Evolutionary conservation across 1,140 invertebrate genomes (phyloP).

Genomic region (Phymorhynchus buccinoides): DNA sequence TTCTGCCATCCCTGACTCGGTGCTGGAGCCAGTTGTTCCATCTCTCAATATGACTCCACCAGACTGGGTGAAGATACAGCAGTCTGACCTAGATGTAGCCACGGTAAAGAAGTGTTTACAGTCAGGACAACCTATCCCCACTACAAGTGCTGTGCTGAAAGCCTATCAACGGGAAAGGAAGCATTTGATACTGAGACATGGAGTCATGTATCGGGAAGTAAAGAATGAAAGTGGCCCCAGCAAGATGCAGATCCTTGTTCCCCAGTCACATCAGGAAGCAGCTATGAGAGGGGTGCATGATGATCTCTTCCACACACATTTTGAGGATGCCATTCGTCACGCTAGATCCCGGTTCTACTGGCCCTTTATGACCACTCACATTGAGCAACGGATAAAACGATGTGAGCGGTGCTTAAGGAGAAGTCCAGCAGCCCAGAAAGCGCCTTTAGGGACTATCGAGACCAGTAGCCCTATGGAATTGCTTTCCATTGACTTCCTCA

Average conservation of each 20-base stretch:
- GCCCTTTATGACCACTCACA: slow-evolving; percentile 12
- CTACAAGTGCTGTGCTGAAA: not conserved
- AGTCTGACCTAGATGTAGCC: not conserved
- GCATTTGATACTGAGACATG: not conserved
- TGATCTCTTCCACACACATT: slow-evolving; percentile 27
- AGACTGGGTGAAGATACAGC: not conserved
- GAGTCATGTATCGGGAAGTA: not conserved
- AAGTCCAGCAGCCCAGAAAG: not conserved
- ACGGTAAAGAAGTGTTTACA: not conserved
- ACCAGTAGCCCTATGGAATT: slow-evolving; percentile 18
- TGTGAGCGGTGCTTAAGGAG: slow-evolving; percentile 13
- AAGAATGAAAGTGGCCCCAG: not conserved
- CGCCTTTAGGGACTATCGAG: slow-evolving; percentile 14
- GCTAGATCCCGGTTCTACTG: slow-evolving; percentile 7
- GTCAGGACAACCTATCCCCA: not conserved
- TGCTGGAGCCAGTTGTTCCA: no score
- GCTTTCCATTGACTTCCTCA: slow-evolving; percentile 31
- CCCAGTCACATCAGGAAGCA: not conserved
- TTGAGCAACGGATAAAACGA: not conserved
- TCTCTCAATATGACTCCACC: no score
- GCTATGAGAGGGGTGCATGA: slow-evolving; percentile 30
- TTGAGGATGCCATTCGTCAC: not conserved
- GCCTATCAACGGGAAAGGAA: not conserved
- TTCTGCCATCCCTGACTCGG: no score
- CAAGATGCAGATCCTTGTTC: slow-evolving; percentile 1